These are phyloP conservation scores for Bos indicus DNA, from an alignment of 2,113 vertebrate species.

Conservation along the genomic window DNA sequence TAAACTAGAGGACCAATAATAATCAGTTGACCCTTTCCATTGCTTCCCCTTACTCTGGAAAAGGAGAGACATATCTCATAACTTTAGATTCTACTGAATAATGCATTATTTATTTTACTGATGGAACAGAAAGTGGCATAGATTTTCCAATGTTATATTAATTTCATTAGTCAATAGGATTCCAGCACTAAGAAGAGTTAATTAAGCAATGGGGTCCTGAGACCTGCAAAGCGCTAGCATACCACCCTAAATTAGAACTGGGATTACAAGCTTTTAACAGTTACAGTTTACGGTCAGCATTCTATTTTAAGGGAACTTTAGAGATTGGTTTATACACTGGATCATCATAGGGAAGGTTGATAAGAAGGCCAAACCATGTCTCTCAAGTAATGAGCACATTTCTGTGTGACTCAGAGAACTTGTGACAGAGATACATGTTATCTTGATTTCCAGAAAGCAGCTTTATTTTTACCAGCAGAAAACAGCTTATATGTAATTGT, in stretches of 20 bases:
- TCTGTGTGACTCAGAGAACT: not conserved
- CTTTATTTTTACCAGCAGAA: conserved; percentile 10
- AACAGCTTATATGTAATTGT: not conserved
- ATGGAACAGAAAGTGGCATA: not conserved
- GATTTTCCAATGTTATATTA: not conserved
- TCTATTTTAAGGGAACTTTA: not conserved
- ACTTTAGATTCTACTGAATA: not conserved
- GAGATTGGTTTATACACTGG: not conserved
- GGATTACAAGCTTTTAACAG: not conserved
- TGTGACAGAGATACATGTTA: not conserved
- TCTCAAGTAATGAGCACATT: not conserved
- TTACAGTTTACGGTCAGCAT: not conserved
- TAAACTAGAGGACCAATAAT: not conserved
- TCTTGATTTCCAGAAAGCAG: not conserved
- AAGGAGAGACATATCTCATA: not conserved
- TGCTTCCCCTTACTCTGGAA: not conserved
- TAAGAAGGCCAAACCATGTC: not conserved
- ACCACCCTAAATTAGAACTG: not conserved
- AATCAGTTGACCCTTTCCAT: not conserved
- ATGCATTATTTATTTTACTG: conserved; percentile 3
- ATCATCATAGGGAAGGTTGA: not conserved
- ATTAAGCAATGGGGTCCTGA: not conserved
- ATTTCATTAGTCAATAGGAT: not conserved
- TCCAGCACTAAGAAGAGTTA: not conserved
- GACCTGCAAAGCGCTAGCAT: not conserved